Base-by-base conservation (phyloP, 2,888 invertebrate species). In the Erebia epiphron region DNA sequence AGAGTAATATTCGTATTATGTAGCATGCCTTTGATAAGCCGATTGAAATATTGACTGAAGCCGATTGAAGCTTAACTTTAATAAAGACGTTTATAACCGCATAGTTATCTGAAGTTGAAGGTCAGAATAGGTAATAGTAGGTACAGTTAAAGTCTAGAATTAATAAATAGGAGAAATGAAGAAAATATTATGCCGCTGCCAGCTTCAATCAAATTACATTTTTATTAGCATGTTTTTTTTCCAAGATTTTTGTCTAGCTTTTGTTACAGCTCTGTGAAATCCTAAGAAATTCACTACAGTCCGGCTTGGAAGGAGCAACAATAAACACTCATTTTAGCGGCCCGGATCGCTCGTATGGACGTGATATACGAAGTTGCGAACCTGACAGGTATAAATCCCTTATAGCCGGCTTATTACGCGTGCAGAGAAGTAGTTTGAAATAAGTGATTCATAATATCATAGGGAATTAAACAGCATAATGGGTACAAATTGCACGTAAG, bases 281-380 rank as follows among this genome's bases (percentile, higher is more conserved):
- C 5, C 56, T 60, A 75, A 66, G 70, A 72, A 75, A 75, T 76
- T 76, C 78, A 76, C 80, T 78, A 77, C 79, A 84, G 84, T 89
- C 86, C 84, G 82, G 80, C 82, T 84, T 46, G 77, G 80, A 83
- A 87, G 88, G 88, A 86, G 82, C 85, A 85, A 86, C 86, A 84
- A 91, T 92, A 92, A 92, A 92, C 91, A 91, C 91, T 91, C 87
- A 87, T 92, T 91, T 87, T 83, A 83, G 82, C 80, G 82, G 88
- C 88, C 91, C 85, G 87, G 84, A 81, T 82, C 80, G 85, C 84
- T 88, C 86, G 87, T 84, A 82, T 80, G 80, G 74, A 79, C 78
- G 84, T 90, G 90, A 91, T 87, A 83, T 88, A 90, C 88, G 82
- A 79, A 83, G 83, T 87, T 81, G 78, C 77, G 81, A 88, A 83